Conservation (phyloP, 2,113 vertebrate genomes). For the Sinocyclocheilus anshuiensis region DNA sequence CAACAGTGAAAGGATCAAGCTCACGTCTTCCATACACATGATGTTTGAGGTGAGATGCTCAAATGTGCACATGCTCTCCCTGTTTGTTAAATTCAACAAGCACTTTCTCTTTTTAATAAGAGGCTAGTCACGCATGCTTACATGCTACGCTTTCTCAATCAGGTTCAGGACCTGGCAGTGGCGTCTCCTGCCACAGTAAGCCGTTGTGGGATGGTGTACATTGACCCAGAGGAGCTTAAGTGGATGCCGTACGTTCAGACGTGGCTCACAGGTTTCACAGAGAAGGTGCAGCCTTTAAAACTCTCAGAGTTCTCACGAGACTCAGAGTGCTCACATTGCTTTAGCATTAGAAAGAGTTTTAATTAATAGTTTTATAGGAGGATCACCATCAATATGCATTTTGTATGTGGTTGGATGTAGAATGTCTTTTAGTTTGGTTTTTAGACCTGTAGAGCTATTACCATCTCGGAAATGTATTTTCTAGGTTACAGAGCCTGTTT, state of each 20-base stretch:
- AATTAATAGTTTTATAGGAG: neutral
- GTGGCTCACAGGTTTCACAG: slow-evolving; percentile 75
- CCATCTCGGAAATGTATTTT: neutral
- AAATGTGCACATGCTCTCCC: neutral
- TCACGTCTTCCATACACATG: slow-evolving; percentile 85
- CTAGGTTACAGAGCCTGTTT: slow-evolving; percentile 73
- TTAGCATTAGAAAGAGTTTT: neutral
- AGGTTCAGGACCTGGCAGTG: slow-evolving; percentile 86
- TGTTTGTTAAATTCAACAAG: neutral
- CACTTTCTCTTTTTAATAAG: neutral
- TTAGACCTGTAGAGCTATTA: neutral
- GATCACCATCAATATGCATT: neutral
- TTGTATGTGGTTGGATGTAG: neutral
- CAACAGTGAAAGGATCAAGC: slow-evolving; percentile 88
- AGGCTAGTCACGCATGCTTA: neutral
- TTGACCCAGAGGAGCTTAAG: slow-evolving; percentile 85
- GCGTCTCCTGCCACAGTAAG: slow-evolving; percentile 89
- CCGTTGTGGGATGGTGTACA: slow-evolving; percentile 88
- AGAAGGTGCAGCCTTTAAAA: slow-evolving; percentile 66
- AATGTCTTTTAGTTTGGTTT: neutral
- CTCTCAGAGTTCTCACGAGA: neutral
- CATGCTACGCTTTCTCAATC: slow-evolving; percentile 39
- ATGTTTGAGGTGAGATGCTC: slow-evolving; percentile 81
- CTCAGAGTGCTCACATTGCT: no score
- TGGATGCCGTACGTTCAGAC: slow-evolving; percentile 88